These are phyloP conservation scores for Brenthis ino DNA, from an alignment of 2,888 invertebrate genomes.

Conservation along the genomic window DNA sequence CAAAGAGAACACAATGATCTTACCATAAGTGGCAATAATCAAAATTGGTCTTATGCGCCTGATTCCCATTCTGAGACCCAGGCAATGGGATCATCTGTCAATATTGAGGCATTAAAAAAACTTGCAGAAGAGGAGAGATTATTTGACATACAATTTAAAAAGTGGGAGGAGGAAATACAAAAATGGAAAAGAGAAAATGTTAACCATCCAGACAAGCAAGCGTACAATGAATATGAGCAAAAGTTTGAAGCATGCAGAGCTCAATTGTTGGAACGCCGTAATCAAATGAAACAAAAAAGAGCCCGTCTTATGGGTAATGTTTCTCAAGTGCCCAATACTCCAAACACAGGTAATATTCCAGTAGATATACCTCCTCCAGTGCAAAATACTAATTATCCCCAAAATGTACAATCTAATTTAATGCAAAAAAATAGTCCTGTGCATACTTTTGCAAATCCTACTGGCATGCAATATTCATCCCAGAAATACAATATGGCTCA, in stretches of 20 bases:
- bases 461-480: conserved; percentile 42
- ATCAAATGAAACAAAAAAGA: conserved; percentile 89
- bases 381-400: conserved; percentile 41
- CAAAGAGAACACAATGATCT: conserved; percentile 45
- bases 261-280: conserved; percentile 89
- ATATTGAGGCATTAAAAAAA: conserved; percentile 68
- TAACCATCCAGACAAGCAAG: conserved; percentile 94
- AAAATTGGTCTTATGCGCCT: conserved; percentile 53
- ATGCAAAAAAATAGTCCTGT: conserved; percentile 38
- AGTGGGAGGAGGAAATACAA: conserved; percentile 96
- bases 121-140: conserved; percentile 88
- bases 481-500: conserved; percentile 47
- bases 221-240: conserved; percentile 92
- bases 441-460: conserved; percentile 39
- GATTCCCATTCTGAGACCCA: conserved; percentile 41
- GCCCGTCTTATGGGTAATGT: conserved; percentile 53
- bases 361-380: conserved; percentile 49
- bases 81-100: conserved; percentile 43
- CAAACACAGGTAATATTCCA: conserved; percentile 46
- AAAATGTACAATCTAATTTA: conserved; percentile 43
- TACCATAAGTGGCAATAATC: conserved; percentile 56
- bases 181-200: conserved; percentile 96
- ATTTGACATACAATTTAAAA: conserved; percentile 93
- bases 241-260: conserved; percentile 93
- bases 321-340: conserved; percentile 47